These are phyloP conservation scores for Hyppa rectilinea DNA, from an alignment of 2,888 invertebrate genomes.

Conservation along the genomic window DNA sequence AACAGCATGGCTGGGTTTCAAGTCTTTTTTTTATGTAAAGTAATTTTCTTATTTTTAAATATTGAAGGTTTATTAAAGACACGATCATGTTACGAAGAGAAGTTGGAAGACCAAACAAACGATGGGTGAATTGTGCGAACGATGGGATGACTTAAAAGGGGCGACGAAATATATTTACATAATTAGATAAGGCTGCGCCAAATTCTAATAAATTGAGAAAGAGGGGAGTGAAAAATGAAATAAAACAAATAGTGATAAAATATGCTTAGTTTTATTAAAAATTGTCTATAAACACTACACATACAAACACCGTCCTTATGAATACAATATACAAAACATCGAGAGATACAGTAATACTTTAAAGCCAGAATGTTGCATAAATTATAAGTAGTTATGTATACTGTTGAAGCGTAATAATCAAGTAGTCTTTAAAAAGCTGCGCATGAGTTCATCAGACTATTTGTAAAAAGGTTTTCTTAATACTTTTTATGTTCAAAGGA, in stretches of 20 bases:
- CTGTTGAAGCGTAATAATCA: constrained; percentile 52
- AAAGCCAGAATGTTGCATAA: constrained; percentile 49
- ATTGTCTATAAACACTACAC: constrained; percentile 69
- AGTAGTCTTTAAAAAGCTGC: constrained; percentile 19
- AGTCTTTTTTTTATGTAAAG: too few species aligned
- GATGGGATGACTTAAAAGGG: too few species aligned
- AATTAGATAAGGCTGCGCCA: too few species aligned
- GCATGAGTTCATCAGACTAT: constrained; percentile 7
- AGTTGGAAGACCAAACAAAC: too few species aligned
- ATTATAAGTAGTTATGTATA: constrained; percentile 46
- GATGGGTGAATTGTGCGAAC: too few species aligned
- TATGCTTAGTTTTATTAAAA: constrained; percentile 69
- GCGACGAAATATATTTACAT: too few species aligned
- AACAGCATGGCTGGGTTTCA: too few species aligned
- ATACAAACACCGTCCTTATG: constrained; percentile 69
- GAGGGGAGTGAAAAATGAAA: background rate
- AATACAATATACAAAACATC: constrained; percentile 60
- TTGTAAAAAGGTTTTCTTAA: constrained; percentile 31
- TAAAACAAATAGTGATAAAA: constrained; percentile 52
- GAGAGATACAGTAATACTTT: constrained; percentile 57
- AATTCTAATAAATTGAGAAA: background rate
- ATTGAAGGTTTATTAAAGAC: too few species aligned
- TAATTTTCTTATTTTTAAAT: too few species aligned
- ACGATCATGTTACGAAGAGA: too few species aligned
- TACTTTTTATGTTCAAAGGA: constrained; percentile 45